Evolutionary conservation across 2,113 vertebrate species (phyloP).

Genomic region (Neogale vison): DNA sequence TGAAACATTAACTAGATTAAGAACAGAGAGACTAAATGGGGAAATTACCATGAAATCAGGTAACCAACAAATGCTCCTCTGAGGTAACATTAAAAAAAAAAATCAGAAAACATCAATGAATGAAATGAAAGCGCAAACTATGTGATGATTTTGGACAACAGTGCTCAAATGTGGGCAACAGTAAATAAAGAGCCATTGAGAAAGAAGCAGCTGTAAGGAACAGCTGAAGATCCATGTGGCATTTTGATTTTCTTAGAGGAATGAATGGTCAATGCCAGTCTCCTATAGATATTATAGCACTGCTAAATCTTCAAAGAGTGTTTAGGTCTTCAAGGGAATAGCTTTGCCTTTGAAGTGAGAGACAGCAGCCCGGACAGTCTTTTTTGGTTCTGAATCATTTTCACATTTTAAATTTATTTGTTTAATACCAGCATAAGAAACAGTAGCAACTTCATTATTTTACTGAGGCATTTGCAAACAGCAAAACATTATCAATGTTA

Average conservation of each 20-base stretch:
- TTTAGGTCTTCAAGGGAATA: not conserved
- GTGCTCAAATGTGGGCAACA: not conserved
- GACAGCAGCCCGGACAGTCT: not conserved
- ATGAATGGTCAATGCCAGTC: not conserved
- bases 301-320: not conserved
- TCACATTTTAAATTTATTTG: conserved; percentile 2
- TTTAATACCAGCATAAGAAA: not conserved
- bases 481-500: not conserved
- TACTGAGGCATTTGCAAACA: not conserved
- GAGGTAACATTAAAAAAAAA: not conserved
- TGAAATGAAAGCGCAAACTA: not conserved
- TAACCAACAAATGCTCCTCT: not conserved
- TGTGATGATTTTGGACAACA: not conserved
- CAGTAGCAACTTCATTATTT: not conserved
- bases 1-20: not conserved
- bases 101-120: not conserved
- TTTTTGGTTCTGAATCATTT: conserved; percentile 36
- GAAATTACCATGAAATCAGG: not conserved
- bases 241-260: not conserved
- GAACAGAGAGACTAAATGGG: not conserved
- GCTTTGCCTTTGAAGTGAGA: conserved; percentile 6
- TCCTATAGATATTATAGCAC: not conserved
- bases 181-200: not conserved
- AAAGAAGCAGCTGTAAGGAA: not conserved
- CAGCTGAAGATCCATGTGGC: not conserved